Conservation (phyloP, 2,888 invertebrate species). For the Caenorhabditis sp. region DNA sequence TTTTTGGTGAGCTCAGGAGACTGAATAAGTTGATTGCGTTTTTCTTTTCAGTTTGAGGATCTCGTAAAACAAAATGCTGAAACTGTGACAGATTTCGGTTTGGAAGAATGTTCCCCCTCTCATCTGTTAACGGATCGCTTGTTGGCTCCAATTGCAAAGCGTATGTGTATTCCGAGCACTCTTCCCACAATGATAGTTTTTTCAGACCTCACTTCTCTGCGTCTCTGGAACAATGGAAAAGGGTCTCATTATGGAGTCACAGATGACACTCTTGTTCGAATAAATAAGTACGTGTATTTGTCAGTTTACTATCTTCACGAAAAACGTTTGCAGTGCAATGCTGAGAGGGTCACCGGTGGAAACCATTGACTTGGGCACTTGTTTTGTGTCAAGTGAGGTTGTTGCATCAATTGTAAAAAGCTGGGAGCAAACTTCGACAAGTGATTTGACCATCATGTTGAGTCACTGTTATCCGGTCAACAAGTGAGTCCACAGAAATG, state of each 20-base stretch:
- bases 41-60: conserved; percentile 66
- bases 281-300: conserved; percentile 59
- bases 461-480: conserved; percentile 62
- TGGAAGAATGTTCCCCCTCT: conserved; percentile 75
- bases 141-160: conserved; percentile 56
- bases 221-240: conserved; percentile 76
- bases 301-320: neutral
- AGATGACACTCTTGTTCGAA: conserved; percentile 69
- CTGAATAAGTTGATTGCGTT: neutral
- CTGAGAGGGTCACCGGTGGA: conserved; percentile 60
- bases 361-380: conserved; percentile 70
- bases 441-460: conserved; percentile 69
- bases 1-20: conserved; percentile 64
- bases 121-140: conserved; percentile 69
- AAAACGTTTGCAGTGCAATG: conserved; percentile 48
- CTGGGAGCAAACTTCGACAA: conserved; percentile 57
- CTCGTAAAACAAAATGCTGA: conserved; percentile 57
- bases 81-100: conserved; percentile 71
- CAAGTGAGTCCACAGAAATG: conserved; percentile 16
- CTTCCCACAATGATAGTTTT: neutral
- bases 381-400: conserved; percentile 56
- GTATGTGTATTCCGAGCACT: conserved; percentile 19
- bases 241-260: conserved; percentile 72
- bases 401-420: conserved; percentile 56
- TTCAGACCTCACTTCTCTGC: conserved; percentile 69